Evolutionary conservation across 2,888 invertebrate genomes (phyloP), one percentile per base, ranked within the genome.

Genomic region (Hedychridium roseum): DNA sequence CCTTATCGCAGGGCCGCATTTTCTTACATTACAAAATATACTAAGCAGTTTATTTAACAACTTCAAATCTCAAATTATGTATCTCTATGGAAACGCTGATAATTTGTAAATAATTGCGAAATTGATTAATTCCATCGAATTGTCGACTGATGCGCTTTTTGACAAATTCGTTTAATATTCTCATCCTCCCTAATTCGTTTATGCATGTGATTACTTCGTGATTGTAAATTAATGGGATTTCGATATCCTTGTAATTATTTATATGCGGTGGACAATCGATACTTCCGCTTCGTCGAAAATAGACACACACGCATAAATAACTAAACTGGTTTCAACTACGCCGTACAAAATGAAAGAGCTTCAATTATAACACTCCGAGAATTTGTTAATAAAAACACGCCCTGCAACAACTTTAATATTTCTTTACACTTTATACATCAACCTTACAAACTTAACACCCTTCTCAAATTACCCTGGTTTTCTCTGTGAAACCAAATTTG

Each of bases 191-290:
- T 27, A 36, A 37, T 44, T 37, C 37, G 15, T 31, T 30, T 44
- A 15, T 37, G 14, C 39, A 21, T 26, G 40, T 46, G 49, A 49
- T 62, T 61, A 57, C 54, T 59, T 42, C 43, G 38, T 50, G 28
- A 55, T 59, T 50, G 51, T 54, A 34, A 38, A 62, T 56, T 64
- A 60, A 62, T 60, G 55, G 55, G 60, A 49, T 56, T 55, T 52
- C 56, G 45, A 57, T 55, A 39, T 23, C 37, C 49, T 46, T 38
- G 41, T 52, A 50, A 55, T 60, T 57, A 61, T 60, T 57, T 60
- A 60, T 59, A 60, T 47, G 32, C 41, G 21, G 17, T 17, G 16
- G 38, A 21, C 46, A 17, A 47, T 42, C 41, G 37, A 50, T 50
- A 11, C 16, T 23, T 12, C 23, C 23, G 15, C 12, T 37, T n/a